These are phyloP conservation scores for Ceratosolen fusciceps DNA, from an alignment of 1,140 invertebrate genomes.

Conservation along the genomic window DNA sequence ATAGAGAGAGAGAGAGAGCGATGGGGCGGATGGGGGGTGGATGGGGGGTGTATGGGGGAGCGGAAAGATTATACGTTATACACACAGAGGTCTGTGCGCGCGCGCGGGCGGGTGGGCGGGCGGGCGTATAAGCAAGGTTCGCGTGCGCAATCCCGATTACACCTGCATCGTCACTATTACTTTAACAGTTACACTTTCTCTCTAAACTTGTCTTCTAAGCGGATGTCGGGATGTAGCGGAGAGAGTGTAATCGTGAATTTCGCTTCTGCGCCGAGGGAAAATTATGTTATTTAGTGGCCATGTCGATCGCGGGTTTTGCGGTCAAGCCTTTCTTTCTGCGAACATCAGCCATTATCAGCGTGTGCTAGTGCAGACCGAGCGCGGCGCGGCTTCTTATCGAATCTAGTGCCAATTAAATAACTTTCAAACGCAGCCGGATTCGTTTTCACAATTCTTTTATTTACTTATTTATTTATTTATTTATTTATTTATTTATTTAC, in stretches of 20 bases:
- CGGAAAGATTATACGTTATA: too few relatives aligned
- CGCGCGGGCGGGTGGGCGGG: background rate
- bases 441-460: too few relatives aligned
- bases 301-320: conserved; percentile 42
- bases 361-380: background rate
- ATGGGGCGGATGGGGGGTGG: background rate
- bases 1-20: too few relatives aligned
- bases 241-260: conserved; percentile 55
- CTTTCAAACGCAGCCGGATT: background rate
- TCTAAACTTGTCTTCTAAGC: conserved; percentile 56
- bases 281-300: conserved; percentile 51
- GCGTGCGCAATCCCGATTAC: conserved; percentile 67
- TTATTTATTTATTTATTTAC: too few relatives aligned
- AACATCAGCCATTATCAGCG: background rate
- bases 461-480: too few relatives aligned
- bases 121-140: background rate
- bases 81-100: too few relatives aligned
- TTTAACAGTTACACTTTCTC: conserved; percentile 69
- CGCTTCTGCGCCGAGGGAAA: conserved; percentile 52
- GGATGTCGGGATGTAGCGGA: conserved; percentile 43
- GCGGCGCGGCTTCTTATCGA: background rate
- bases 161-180: conserved; percentile 68
- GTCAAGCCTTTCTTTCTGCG: conserved; percentile 47
- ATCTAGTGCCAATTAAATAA: conserved; percentile 19
- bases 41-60: background rate